These are phyloP conservation scores for Eleutherodactylus coqui DNA, from an alignment of 2,797 vertebrate species.

Conservation along the genomic window DNA sequence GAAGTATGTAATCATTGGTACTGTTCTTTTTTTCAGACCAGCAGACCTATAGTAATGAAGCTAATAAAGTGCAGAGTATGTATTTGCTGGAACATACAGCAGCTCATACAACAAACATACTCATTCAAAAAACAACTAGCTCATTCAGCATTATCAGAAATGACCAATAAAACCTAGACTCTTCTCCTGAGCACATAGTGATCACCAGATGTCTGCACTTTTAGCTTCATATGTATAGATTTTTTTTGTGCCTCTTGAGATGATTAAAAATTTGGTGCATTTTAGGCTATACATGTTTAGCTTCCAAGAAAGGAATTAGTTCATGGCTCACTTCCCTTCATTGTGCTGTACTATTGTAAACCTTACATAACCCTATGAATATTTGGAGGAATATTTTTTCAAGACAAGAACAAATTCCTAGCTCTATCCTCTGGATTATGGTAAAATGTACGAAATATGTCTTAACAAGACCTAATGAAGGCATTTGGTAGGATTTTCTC, in stretches of 20 bases:
- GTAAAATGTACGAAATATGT: too few relatives aligned
- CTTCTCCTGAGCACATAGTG: slow-evolving; percentile 17
- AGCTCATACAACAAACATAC: too few relatives aligned
- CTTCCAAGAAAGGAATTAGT: slow-evolving; percentile 35
- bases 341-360: slow-evolving; percentile 23
- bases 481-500: too few relatives aligned
- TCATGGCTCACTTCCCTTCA: slow-evolving; percentile 27
- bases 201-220: slow-evolving; percentile 46
- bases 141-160: slow-evolving; percentile 48
- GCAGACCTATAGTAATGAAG: slow-evolving; percentile 6
- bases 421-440: background rate
- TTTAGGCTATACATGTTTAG: slow-evolving; percentile 17
- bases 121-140: too few relatives aligned
- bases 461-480: too few relatives aligned
- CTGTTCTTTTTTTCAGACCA: slow-evolving; percentile 2
- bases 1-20: too few relatives aligned
- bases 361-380: slow-evolving; percentile 1
- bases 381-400: background rate
- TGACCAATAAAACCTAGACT: slow-evolving; percentile 25
- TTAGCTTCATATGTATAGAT: slow-evolving; percentile 29
- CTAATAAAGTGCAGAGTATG: slow-evolving; percentile 16
- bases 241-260: slow-evolving; percentile 41
- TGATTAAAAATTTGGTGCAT: slow-evolving; percentile 10
- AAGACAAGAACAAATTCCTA: background rate
- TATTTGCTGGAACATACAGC: slow-evolving; percentile 36